Base-by-base conservation (phyloP, 2,797 vertebrate species). In the Rhodeus uyekii region DNA sequence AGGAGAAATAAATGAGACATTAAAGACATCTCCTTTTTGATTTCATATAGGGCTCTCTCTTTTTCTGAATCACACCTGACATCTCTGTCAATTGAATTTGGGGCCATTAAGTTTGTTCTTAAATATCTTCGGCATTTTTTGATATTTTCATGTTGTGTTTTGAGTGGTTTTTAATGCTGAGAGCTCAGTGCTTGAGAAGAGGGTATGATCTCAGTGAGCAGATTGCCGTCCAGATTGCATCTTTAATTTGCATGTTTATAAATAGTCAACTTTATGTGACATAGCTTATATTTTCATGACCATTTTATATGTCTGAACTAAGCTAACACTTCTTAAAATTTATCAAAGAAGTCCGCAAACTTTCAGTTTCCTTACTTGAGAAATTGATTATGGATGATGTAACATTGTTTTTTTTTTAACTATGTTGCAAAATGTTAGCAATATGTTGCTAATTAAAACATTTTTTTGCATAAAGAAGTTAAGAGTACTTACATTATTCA, bases 161-260 rank as follows among this genome's bases (percentile, higher is more conserved):
- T 69, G 75, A 77, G 65, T 48, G 78, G 74, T 82, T 82, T 86
- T 80, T 48, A 81, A 55, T 89, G 88, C 80, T 76, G 87, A 86
- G 81, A 80, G 86, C 82, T 83, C 36, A 38, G 80, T 85, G 83
- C 71, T 83, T 84, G 87, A 87, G 85, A 85, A 69, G 86, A 87
- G 85, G 90, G 87, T 90, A 91, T 90, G 91, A 91, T 91, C 88
- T 91, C 87, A 80, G 82, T 77, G 84, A 94, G 91, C 91, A 94
- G 92, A 92, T 90, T 94, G 91, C 90, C 50, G 86, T 83, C 89
- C 93, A 93, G 92, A 93, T 92, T 94, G 92, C 87, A 65, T 90
- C 77, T 88, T 89, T 90, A 91, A 93, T 90, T 89, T 83, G 84
- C 85, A 83, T 84, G 90, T 91, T 91, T 93, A 92, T 91, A 90